Evolutionary conservation across 1,140 invertebrate species (phyloP).

Genomic region (Eriosoma lanigerum): DNA sequence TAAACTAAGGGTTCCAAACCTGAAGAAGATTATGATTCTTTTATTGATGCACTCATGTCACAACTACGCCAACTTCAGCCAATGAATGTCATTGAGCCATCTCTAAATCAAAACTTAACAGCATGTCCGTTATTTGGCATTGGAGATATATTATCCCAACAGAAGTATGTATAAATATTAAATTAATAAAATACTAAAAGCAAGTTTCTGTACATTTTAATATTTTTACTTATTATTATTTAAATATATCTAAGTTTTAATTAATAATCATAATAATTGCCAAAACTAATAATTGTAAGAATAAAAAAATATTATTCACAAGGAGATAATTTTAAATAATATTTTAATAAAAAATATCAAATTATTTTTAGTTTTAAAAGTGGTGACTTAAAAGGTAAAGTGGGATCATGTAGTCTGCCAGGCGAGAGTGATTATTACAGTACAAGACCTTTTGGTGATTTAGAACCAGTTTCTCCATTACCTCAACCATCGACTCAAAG

Average conservation of each 20-base stretch:
- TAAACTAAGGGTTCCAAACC: constrained; percentile 71
- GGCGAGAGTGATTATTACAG: constrained; percentile 77
- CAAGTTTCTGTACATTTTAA: no score
- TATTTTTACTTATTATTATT: no score
- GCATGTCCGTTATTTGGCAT: constrained; percentile 79
- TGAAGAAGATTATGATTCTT: constrained; percentile 89
- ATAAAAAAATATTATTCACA: no score
- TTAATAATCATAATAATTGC: no score
- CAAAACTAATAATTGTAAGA: no score
- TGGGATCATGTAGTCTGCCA: constrained; percentile 72
- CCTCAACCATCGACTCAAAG: constrained; percentile 75
- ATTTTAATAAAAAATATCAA: neutral
- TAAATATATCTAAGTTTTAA: no score
- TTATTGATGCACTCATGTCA: constrained; percentile 81
- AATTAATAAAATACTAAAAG: neutral
- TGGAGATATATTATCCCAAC: constrained; percentile 63
- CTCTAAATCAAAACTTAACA: constrained; percentile 77
- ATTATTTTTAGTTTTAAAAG: constrained; percentile 63
- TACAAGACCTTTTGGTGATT: constrained; percentile 78
- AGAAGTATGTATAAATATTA: constrained; percentile 11
- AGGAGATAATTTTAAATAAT: neutral
- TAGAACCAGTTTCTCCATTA: constrained; percentile 71
- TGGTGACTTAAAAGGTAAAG: constrained; percentile 76
- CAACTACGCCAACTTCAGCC: constrained; percentile 81
- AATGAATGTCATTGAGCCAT: constrained; percentile 85